Evolutionary conservation across 1,140 invertebrate species (phyloP), one percentile per base, ranked within the genome.

Genomic region (Chironomus tepperi): DNA sequence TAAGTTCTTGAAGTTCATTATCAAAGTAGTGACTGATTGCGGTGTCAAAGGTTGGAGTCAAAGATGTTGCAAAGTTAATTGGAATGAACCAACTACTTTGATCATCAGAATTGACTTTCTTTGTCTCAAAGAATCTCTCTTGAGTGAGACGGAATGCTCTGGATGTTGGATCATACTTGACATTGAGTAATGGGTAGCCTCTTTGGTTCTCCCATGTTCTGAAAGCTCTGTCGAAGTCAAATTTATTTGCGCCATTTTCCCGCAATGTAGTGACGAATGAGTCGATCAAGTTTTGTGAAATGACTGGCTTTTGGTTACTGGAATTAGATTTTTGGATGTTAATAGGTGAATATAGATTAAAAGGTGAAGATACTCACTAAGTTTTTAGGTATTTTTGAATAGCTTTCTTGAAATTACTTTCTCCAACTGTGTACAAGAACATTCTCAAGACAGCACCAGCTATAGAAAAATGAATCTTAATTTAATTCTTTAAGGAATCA

Each of bases 361-460:
- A n/a, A 10, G 42, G 42, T 43, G 42, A 43, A 15, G 8, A 3
- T 34, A 34, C 24, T 34, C 5, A 34, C 24, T 10, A 47, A 89
- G 91, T 0, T 47, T 47, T 15, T 3, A 47, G 8, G 43, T 10
- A 47, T 47, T 47, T 47, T 15, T 47, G 43, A 47, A 47, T 2
- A 47, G 24, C 24, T 5, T 34, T 34, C 24, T 34, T 34, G 24
- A 34, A 34, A 34, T 34, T 2, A 47, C 8, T 47, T 47, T 47
- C 43, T 0, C 93, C 92, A 0, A 98, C 84, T 77, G 97, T 96
- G 80, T 94, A 88, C 76, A 93, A 88, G 92, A 97, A 95, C 96
- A 98, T 98, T 73, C 95, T 86, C 42, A 98, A 89, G 16, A 98
- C 85, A 9, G 83, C 85, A 73, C 84, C 86, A 74, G 85, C 85